Evolutionary conservation across 1,140 invertebrate species (phyloP).

Genomic region (Aphelinus atriplicis): DNA sequence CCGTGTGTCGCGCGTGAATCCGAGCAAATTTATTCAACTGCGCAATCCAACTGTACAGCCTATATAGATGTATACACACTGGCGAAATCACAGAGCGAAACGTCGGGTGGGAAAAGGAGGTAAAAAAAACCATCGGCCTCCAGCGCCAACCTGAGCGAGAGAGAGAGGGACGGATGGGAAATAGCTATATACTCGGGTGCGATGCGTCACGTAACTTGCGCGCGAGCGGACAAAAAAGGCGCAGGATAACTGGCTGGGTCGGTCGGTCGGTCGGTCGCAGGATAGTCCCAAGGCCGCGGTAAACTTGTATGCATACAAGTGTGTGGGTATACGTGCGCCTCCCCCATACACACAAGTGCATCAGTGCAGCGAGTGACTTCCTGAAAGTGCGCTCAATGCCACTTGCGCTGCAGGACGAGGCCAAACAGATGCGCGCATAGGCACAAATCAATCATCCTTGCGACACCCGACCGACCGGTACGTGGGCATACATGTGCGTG

Average conservation of each 20-base stretch:
- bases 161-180: too few relatives aligned
- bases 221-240: constrained; percentile 26
- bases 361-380: constrained; percentile 7
- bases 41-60: too few relatives aligned
- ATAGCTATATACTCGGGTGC: background rate
- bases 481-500: background rate
- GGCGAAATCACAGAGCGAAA: constrained; percentile 1
- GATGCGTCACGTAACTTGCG: constrained; percentile 34
- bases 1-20: background rate
- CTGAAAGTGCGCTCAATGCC: constrained; percentile 32
- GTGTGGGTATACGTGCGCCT: background rate
- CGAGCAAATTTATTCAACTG: background rate
- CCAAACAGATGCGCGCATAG: too few relatives aligned
- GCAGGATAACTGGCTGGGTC: constrained; percentile 14
- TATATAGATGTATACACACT: background rate
- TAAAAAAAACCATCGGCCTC: too few relatives aligned
- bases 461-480: too few relatives aligned
- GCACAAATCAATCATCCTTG: too few relatives aligned
- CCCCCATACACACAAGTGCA: background rate
- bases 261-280: constrained; percentile 19
- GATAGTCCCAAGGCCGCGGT: constrained; percentile 25
- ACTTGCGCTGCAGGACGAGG: background rate
- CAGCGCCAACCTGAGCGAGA: too few relatives aligned
- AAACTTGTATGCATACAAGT: background rate
- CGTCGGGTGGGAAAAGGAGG: too few relatives aligned